Conservation (phyloP, 2,113 vertebrate species). For the Forbesichthys agassizii region DNA sequence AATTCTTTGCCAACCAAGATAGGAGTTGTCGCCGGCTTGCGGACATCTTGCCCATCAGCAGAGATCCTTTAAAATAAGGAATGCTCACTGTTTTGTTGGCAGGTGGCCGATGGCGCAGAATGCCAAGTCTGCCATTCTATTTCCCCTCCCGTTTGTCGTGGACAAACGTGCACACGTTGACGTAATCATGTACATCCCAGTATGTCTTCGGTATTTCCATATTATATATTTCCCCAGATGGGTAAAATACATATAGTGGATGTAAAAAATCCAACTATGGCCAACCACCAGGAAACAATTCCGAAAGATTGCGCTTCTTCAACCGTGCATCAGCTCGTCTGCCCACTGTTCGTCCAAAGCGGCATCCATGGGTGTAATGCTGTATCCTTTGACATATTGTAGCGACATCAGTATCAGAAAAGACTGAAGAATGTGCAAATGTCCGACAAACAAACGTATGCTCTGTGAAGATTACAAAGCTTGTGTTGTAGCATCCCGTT, state of each 20-base stretch:
- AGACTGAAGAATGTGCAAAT: slow-evolving; percentile 31
- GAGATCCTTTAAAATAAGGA: slow-evolving; percentile 54
- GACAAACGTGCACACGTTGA: slow-evolving; percentile 21
- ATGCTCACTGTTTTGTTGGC: slow-evolving; percentile 58
- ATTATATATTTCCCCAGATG: slow-evolving; percentile 18
- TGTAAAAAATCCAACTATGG: slow-evolving; percentile 49
- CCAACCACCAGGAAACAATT: slow-evolving; percentile 62
- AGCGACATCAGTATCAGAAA: slow-evolving; percentile 35
- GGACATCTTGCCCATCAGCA: slow-evolving; percentile 60
- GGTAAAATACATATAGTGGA: slow-evolving; percentile 13
- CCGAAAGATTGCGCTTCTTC: slow-evolving; percentile 48
- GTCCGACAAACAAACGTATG: slow-evolving; percentile 35
- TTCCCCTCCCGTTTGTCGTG: slow-evolving; percentile 13
- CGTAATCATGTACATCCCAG: slow-evolving; percentile 23
- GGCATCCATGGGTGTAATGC: slow-evolving; percentile 35
- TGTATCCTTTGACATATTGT: slow-evolving; percentile 42
- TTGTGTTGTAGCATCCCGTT: slow-evolving; percentile 56
- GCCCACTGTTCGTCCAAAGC: slow-evolving; percentile 24
- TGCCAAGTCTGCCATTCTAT: slow-evolving; percentile 33
- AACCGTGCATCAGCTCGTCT: slow-evolving; percentile 11
- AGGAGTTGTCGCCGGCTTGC: slow-evolving; percentile 74
- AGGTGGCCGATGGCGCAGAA: slow-evolving; percentile 50
- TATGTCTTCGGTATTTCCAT: slow-evolving; percentile 30
- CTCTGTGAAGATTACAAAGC: slow-evolving; percentile 46
- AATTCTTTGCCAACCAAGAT: slow-evolving; percentile 57